Base-by-base conservation (phyloP, 2,888 invertebrate genomes). In the Nysson spinosus region DNA sequence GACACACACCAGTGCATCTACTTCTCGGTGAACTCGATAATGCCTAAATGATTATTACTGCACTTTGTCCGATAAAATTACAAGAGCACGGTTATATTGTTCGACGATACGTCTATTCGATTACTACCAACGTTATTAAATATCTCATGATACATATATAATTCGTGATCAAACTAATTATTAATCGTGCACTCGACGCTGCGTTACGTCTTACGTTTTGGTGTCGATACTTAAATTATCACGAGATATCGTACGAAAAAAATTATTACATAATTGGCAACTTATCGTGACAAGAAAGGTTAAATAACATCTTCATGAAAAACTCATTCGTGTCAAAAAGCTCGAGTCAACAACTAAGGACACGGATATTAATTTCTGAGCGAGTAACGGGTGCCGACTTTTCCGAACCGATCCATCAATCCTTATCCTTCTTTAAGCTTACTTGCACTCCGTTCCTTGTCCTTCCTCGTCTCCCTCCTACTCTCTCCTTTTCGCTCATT, bases 321-420 rank as follows among this genome's bases (percentile, higher is more conserved):
- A 37, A 19, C n/a, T 52, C 26, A 24, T 43, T 43, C 35, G 16
- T 26, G 35, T 40, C 17, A 14, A 14, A 26, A 42, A 47, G 51
- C 34, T 28, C 26, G 16, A 24, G 28, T 39, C 40, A 52, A 40
- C 32, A 26, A 12, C 20, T 34, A 35, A 30, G n/a, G 51, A 39
- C 37, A 28, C 44, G 55, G 46, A 51, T 56, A 66, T 56, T 56
- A 62, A 56, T 55, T 43, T 43, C 43, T 60, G 51, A 39, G 47
- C 52, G 19, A 43, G 44, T 54, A 49, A 51, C 12, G 34, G 52
- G 17, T 12, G n/a, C 43, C 39, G 32, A 16, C 35, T 43, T 28
- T 28, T 16, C 28, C 46, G 22, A 44, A 54, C 34, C 66, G 50
- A 51, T 55, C 69, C 72, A 76, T 77, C 77, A 76, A 79, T 80